Evolutionary conservation across 2,797 vertebrate species (phyloP).

Genomic region (Octomys mimax): DNA sequence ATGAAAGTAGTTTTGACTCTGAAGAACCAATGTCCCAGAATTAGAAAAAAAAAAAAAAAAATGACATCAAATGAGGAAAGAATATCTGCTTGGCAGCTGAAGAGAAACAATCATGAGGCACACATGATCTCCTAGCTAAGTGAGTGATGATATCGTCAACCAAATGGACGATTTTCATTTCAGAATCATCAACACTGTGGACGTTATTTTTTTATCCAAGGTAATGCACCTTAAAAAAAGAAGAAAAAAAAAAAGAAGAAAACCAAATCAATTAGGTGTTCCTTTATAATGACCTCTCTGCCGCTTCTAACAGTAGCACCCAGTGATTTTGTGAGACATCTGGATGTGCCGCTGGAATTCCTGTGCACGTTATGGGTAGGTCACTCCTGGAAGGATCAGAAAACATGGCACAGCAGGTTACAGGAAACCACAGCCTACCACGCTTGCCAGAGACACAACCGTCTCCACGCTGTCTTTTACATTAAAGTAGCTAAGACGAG

Average conservation of each 20-base stretch:
- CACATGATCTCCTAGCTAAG: not conserved
- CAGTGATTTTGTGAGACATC: not conserved
- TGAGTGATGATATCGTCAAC: not conserved
- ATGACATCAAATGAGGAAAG: not conserved
- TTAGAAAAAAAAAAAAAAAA: not conserved
- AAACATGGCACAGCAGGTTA: not conserved
- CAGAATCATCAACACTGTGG: not conserved
- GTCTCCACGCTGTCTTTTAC: not conserved
- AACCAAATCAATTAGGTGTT: not conserved
- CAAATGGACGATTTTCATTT: conserved; percentile 53
- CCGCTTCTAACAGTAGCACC: not conserved
- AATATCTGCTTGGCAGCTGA: not conserved
- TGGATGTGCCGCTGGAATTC: not conserved
- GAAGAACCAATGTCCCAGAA: not conserved
- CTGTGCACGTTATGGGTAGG: not conserved
- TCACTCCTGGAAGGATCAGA: not conserved
- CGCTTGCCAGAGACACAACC: not conserved
- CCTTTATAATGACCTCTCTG: not conserved
- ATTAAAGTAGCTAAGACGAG: conserved; percentile 4
- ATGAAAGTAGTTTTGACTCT: conserved; percentile 38
- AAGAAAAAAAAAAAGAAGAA: not conserved
- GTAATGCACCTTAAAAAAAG: not conserved
- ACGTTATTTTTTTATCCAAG: not conserved
- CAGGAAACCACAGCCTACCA: not conserved
- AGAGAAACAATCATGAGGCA: not conserved